Evolutionary conservation across 2,888 invertebrate species (phyloP), one percentile per base, ranked within the genome.

Genomic region (Strigamia transsilvanica): DNA sequence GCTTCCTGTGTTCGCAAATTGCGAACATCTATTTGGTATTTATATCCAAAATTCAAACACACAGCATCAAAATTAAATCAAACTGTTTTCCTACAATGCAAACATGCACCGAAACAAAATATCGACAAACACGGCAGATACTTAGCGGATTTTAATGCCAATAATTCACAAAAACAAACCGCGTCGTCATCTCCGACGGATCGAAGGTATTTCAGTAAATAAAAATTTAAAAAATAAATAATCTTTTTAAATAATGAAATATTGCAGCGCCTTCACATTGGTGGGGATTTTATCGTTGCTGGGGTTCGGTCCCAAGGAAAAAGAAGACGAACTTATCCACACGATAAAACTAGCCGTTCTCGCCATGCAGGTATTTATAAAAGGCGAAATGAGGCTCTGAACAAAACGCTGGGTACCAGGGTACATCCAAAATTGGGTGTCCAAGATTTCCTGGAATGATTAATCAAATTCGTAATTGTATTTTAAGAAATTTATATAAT

Each of bases 261-360:
- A 4, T 51, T 61, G 3, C 10, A 61, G 61, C 10, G 18, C 21
- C 23, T 61, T 61, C 7, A 23, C 61, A 2, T 18, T 15, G 18
- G 79, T 18, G 2, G 79, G 79, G 12, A 15, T 79, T 38, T 41
- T 79, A 42, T 10, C 23, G 3, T 56, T 46, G 1, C 51, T 80
- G 3, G 80, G 80, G 18, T 80, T 80, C 7, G 23, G 21, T 56
- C 27, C 42, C 21, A 51, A 85, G 15, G 84, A 85, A 79, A 90
- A 92, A 80, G 92, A 93, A 87, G 91, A 93, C 81, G 93, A 94
- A 86, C 88, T 96, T 23, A 92, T 94, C 84, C 90, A 91, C 85
- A 92, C 92, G 0, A 92, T 96, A 82, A 95, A 95, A 89, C 90
- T 94, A 84, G 94, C 94, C 10, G 90, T 95, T 84, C 88, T 95